Conservation (phyloP, 37 sponge, comb jelly and placozoan genomes). For the Corticium candelabrum region DNA sequence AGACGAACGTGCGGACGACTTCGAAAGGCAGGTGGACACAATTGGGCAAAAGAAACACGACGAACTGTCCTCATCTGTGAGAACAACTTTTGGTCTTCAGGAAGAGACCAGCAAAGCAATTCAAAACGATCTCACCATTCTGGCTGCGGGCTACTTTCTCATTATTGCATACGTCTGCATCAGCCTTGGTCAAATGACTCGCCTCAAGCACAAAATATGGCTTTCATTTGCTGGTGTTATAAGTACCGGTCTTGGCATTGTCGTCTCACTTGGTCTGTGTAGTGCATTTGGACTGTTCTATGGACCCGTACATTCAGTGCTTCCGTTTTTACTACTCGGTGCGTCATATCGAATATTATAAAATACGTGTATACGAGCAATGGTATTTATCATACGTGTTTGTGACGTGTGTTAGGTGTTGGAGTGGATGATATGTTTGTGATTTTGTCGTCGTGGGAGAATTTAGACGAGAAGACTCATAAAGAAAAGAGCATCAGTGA, state of each 20-base stretch:
- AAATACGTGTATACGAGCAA: no score
- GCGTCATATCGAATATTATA: no score
- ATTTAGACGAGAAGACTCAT: no score
- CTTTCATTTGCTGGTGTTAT: neutral
- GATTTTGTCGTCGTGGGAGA: no score
- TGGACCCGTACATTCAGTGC: no score
- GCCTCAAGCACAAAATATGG: constrained; percentile 1
- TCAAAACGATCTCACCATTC: neutral
- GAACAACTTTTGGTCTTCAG: constrained; percentile 34
- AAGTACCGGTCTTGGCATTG: neutral
- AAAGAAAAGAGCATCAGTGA: no score
- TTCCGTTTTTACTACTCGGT: constrained; percentile 19
- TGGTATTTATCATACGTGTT: no score
- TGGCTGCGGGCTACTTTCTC: neutral
- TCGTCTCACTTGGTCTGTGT: constrained; percentile 5
- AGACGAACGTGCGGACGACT: no score
- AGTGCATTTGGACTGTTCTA: no score
- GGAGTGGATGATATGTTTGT: no score
- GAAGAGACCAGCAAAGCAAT: neutral
- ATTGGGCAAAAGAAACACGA: constrained; percentile 46
- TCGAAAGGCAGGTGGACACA: no score
- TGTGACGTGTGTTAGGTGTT: no score
- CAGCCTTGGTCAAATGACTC: neutral
- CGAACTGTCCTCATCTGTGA: constrained; percentile 39
- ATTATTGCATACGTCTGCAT: neutral